Conservation (phyloP, 2,888 invertebrate species). For the Athalia rosae region DNA sequence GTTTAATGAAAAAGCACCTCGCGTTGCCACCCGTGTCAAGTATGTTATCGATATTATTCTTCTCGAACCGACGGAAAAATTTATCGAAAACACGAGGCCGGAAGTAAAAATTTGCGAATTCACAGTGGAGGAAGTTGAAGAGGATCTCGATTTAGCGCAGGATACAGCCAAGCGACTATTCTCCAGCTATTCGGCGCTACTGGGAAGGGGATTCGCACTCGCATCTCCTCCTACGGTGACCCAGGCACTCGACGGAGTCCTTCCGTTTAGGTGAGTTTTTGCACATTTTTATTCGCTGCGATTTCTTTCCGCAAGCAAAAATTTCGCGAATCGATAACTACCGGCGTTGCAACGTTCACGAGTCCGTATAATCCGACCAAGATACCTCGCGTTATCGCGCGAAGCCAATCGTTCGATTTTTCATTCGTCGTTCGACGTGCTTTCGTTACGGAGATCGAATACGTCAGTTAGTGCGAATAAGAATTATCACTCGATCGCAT, state of each 20-base stretch:
- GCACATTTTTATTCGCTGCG: not conserved
- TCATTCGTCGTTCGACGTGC: too few species aligned
- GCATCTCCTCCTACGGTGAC: slow-evolving; percentile 90
- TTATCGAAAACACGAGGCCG: not conserved
- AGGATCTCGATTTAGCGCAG: slow-evolving; percentile 84
- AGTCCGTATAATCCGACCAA: too few species aligned
- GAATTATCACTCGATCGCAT: too few species aligned
- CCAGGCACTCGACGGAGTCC: slow-evolving; percentile 92
- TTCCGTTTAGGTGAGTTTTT: slow-evolving; percentile 85
- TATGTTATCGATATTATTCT: slow-evolving; percentile 60
- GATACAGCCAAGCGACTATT: slow-evolving; percentile 75
- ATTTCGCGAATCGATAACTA: not conserved
- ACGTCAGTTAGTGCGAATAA: too few species aligned
- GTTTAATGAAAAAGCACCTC: slow-evolving; percentile 89
- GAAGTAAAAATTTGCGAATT: slow-evolving; percentile 42
- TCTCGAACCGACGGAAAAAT: not conserved
- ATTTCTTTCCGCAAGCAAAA: slow-evolving; percentile 2
- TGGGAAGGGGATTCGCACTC: slow-evolving; percentile 93
- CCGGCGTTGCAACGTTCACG: too few species aligned
- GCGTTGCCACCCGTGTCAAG: slow-evolving; percentile 79
- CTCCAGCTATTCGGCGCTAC: slow-evolving; percentile 82
- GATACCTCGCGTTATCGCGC: too few species aligned
- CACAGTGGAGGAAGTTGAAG: slow-evolving; percentile 80
- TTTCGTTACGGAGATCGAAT: too few species aligned
- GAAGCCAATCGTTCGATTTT: too few species aligned